These are phyloP conservation scores for Hemibagrus wyckioides DNA, from an alignment of 2,113 vertebrate genomes.

Conservation along the genomic window DNA sequence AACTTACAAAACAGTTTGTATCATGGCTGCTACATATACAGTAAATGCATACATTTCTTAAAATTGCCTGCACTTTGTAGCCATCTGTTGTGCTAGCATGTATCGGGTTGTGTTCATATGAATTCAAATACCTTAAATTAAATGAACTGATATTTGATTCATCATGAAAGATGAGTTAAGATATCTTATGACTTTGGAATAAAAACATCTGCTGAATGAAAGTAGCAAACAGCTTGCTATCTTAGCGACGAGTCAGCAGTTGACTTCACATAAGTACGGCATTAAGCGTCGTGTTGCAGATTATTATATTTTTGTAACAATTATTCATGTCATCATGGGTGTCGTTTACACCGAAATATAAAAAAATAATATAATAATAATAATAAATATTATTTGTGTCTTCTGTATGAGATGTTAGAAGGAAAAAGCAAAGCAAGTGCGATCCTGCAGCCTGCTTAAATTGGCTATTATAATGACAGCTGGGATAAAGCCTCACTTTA, in stretches of 20 bases:
- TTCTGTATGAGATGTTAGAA: background rate
- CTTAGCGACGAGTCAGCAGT: background rate
- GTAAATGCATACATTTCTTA: background rate
- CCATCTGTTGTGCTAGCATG: background rate
- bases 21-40: background rate
- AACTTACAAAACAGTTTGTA: background rate
- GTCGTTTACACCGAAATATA: background rate
- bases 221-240: background rate
- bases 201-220: background rate
- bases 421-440: background rate
- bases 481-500: background rate
- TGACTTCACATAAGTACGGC: background rate
- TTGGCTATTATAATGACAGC: background rate
- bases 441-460: background rate
- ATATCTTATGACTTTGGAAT: background rate
- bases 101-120: background rate
- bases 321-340: background rate
- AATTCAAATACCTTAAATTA: background rate
- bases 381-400: too few relatives aligned
- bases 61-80: too few relatives aligned
- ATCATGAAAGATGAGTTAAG: background rate
- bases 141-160: background rate
- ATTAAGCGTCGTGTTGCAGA: background rate
- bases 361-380: too few relatives aligned
- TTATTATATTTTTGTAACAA: background rate